Evolutionary conservation across 2,797 vertebrate genomes (phyloP).

Genomic region (Hypotaenidia philippensis): DNA sequence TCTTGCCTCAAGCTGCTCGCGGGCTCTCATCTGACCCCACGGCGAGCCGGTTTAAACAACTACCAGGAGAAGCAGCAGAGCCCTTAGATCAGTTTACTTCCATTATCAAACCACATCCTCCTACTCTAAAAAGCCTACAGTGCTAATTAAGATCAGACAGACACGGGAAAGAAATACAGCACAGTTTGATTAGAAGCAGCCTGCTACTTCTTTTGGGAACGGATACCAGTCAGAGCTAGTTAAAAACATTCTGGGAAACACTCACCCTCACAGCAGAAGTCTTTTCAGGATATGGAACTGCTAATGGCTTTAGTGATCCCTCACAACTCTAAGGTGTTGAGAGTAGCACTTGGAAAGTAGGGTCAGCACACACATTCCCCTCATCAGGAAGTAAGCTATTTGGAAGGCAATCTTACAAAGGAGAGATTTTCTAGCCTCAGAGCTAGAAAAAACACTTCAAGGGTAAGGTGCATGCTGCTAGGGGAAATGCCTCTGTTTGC

Average conservation of each 20-base stretch:
- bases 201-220: background rate
- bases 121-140: background rate
- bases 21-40: background rate
- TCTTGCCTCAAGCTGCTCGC: background rate
- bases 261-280: background rate
- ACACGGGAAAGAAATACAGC: background rate
- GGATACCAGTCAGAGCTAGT: background rate
- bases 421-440: constrained; percentile 30
- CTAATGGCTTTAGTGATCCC: constrained; percentile 27
- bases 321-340: background rate
- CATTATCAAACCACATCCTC: constrained; percentile 48
- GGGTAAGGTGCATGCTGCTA: background rate
- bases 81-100: background rate
- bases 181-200: background rate
- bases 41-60: background rate
- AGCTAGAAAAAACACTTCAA: background rate
- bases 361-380: background rate
- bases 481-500: constrained; percentile 9
- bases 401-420: background rate
- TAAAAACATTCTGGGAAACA: background rate
- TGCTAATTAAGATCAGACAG: constrained; percentile 15
- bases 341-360: constrained; percentile 13
- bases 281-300: constrained; percentile 6
- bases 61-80: background rate
- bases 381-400: constrained; percentile 39